Base-by-base conservation (phyloP, 2,888 invertebrate genomes). In the Sarcophaga carnaria region DNA sequence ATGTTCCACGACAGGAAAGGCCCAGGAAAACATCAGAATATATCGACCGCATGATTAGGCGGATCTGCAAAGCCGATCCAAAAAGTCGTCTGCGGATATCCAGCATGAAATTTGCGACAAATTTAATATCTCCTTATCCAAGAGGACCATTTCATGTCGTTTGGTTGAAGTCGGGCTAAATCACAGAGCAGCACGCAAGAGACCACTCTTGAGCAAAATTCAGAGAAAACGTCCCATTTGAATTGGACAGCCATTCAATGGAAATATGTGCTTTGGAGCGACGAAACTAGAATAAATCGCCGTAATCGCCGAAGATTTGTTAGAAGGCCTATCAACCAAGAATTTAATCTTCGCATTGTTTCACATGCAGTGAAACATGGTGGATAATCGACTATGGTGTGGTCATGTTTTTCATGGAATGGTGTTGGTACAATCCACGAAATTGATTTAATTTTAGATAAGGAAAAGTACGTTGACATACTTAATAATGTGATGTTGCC, bases 201-300 rank as follows among this genome's bases (percentile, higher is more conserved):
- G 49, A n/a, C 49, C 49, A 20, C 71, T 71, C 49, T 20, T 71
- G n/a, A 71, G 5, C 49, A 71, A 71, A n/a, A 71, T 71, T 49
- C 71, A 71, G 49, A 71, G 71, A 49, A 74, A 60, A 74, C 27
- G 62, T 62, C n/a, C 17, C 62, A 74, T 74, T 74, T 25, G 74
- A 45, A 60, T 4, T 74, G 74, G 74, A 74, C n/a, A 60, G 37
- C 60, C 60, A 60, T 6, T 14, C 60, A 60, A 60, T 60, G 6
- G 60, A 60, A 60, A 60, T 60, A 60, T 60, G 6, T 60, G 12
- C 60, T 60, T 60, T 60, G 60, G 60, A 60, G 60, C 60, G 60
- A 60, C 14, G 60, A 60, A 60, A 60, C 14, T 10, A 60, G 14
- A 14, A 60, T 60, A 10, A 60, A 60, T 60, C 60, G 60, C 60